Percentiles rank a stretch among this genome's conserved stretches.
Evolutionary conservation across 2,797 vertebrate species (phyloP).

Genomic region (Oryzias sinensis): DNA sequence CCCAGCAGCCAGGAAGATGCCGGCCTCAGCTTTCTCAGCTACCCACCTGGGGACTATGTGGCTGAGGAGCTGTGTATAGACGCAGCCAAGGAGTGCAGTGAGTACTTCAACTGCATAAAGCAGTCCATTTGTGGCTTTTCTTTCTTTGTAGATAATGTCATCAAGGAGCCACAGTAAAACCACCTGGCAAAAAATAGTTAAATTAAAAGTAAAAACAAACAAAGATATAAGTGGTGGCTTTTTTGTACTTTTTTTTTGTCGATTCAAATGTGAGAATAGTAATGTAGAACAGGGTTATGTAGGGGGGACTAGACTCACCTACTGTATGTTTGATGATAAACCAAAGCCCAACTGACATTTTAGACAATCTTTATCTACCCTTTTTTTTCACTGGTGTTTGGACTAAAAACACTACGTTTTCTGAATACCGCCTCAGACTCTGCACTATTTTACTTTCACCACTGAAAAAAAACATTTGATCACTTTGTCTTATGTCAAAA

Average conservation of each 20-base stretch:
- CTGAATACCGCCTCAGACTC: not conserved
- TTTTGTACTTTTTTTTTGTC: conserved; percentile 5
- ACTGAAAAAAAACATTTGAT: not conserved
- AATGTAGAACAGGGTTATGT: conserved; percentile 6
- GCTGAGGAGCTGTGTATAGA: conserved; percentile 77
- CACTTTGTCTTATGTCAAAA: no score
- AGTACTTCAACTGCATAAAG: conserved; percentile 48
- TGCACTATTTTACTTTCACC: not conserved
- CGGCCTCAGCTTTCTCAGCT: conserved; percentile 58
- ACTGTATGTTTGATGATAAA: conserved; percentile 60
- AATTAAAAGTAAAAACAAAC: no score
- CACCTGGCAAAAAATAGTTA: conserved; percentile 9
- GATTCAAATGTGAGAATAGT: conserved; percentile 18
- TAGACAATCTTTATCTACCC: conserved; percentile 32
- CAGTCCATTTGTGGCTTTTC: conserved; percentile 16
- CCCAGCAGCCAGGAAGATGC: conserved; percentile 47
- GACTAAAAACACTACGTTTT: conserved; percentile 39
- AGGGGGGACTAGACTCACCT: conserved; percentile 24
- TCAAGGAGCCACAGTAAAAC: conserved; percentile 46
- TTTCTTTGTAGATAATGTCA: conserved; percentile 25
- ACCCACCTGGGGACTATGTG: conserved; percentile 76
- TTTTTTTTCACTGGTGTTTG: conserved; percentile 39
- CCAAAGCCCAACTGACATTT: conserved; percentile 64
- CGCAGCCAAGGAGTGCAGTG: conserved; percentile 77
- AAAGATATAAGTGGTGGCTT: not conserved